Evolutionary conservation across 2,113 vertebrate species (phyloP).

Genomic region (Epinephelus fuscoguttatus): DNA sequence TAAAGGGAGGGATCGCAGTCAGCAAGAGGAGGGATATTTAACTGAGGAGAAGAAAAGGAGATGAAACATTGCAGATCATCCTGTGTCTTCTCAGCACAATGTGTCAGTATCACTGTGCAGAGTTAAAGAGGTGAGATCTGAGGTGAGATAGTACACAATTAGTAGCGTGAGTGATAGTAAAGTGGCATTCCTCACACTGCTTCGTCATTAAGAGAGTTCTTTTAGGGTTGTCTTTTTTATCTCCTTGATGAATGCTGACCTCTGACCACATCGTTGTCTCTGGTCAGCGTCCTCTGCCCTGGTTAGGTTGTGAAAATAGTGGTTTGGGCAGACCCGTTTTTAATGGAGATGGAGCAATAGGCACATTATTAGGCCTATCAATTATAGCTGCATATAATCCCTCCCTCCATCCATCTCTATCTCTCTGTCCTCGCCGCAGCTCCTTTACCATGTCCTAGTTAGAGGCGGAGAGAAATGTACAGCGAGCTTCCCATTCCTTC

Average conservation of each 20-base stretch:
- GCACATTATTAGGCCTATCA: slow-evolving; percentile 39
- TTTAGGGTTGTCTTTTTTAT: slow-evolving; percentile 58
- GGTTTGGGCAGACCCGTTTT: background rate
- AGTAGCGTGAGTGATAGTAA: slow-evolving; percentile 40
- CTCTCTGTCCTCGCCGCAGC: slow-evolving; percentile 20
- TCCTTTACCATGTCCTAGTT: slow-evolving; percentile 47
- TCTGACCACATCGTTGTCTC: slow-evolving; percentile 66
- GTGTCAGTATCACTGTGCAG: background rate
- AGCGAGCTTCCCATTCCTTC: background rate
- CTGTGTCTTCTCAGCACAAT: slow-evolving; percentile 32
- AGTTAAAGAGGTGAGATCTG: slow-evolving; percentile 10
- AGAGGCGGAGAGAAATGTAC: slow-evolving; percentile 19
- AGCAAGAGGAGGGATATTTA: slow-evolving; percentile 27
- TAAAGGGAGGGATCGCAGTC: slow-evolving; percentile 36
- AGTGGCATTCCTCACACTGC: slow-evolving; percentile 39
- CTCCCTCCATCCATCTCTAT: slow-evolving; percentile 16
- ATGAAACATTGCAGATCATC: slow-evolving; percentile 40
- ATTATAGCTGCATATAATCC: slow-evolving; percentile 34
- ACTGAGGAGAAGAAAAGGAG: slow-evolving; percentile 48
- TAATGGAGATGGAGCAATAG: slow-evolving; percentile 7
- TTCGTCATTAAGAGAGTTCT: slow-evolving; percentile 14
- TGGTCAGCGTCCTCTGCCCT: slow-evolving; percentile 54
- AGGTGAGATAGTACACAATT: slow-evolving; percentile 31
- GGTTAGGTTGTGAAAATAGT: slow-evolving; percentile 35
- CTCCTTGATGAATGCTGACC: slow-evolving; percentile 72